Percentiles rank a stretch among this genome's conserved stretches.
Evolutionary conservation across 1,140 invertebrate genomes (phyloP).

Genomic region (Drosophila eugracilis): DNA sequence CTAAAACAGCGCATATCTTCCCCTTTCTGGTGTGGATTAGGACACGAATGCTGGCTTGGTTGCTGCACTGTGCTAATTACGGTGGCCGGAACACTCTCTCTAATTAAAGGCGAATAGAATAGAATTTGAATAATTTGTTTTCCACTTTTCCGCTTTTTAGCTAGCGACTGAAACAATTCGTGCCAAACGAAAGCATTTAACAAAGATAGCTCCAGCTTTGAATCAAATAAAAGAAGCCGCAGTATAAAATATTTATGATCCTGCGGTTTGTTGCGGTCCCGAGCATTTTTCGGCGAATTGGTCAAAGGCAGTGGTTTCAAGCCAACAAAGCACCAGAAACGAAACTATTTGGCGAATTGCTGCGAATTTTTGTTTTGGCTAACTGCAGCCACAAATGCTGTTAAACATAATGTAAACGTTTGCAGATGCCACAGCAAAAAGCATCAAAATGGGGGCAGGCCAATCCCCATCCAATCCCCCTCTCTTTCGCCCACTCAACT

Average conservation of each 20-base stretch:
- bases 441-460: slow-evolving; percentile 7
- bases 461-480: neutral
- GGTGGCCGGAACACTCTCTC: slow-evolving; percentile 60
- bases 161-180: slow-evolving; percentile 50
- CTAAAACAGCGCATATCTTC: slow-evolving; percentile 19
- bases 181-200: slow-evolving; percentile 37
- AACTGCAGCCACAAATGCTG: slow-evolving; percentile 57
- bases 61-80: slow-evolving; percentile 63
- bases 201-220: slow-evolving; percentile 31
- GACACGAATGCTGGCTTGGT: slow-evolving; percentile 20
- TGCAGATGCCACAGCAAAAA: slow-evolving; percentile 46
- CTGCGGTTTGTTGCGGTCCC: slow-evolving; percentile 55
- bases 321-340: slow-evolving; percentile 26
- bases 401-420: slow-evolving; percentile 74
- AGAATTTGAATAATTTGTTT: slow-evolving; percentile 65
- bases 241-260: slow-evolving; percentile 80
- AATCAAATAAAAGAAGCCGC: slow-evolving; percentile 61
- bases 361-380: slow-evolving; percentile 39
- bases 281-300: slow-evolving; percentile 65
- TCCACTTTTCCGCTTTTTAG: slow-evolving; percentile 33
- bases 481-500: slow-evolving; percentile 25
- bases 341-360: slow-evolving; percentile 63
- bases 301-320: slow-evolving; percentile 32
- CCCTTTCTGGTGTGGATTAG: slow-evolving; percentile 38
- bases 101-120: slow-evolving; percentile 63